Conservation (phyloP, 2,797 vertebrate species). For the Carduelis carduelis region DNA sequence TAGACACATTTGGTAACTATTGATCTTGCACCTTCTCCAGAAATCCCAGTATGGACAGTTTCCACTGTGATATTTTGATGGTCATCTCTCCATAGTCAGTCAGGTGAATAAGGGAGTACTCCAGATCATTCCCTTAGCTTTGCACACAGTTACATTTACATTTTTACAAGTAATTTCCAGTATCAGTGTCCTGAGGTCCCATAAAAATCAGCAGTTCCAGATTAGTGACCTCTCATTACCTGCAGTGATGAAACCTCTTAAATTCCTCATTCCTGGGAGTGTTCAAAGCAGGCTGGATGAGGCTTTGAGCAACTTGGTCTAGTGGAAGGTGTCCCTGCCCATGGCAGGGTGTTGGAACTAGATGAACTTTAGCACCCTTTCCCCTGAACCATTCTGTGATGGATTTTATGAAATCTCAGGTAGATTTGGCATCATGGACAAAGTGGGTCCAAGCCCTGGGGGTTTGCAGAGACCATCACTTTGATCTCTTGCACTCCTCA, state of each 20-base stretch:
- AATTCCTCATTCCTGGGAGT: not conserved
- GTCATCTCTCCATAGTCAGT: not conserved
- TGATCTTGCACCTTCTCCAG: not conserved
- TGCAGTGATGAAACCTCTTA: not conserved
- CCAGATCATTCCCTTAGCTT: not conserved
- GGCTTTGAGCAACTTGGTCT: not conserved
- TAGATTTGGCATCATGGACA: not conserved
- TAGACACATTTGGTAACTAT: not conserved
- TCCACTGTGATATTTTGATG: not conserved
- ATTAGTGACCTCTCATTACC: not conserved
- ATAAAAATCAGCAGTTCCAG: not conserved
- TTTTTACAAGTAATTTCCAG: not conserved
- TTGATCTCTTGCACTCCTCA: not conserved
- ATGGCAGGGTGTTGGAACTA: not conserved
- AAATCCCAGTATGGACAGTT: not conserved
- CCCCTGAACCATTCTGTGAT: not conserved
- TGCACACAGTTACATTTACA: rapidly evolving
- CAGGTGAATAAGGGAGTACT: not conserved
- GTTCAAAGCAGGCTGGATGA: not conserved
- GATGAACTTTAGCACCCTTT: not conserved
- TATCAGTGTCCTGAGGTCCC: not conserved
- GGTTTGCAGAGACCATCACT: not conserved
- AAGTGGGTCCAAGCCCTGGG: not conserved
- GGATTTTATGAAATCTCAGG: constrained; percentile 38
- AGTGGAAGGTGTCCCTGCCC: not conserved